Conservation (phyloP, 2,797 vertebrate species). For the Calcarius lapponicus region DNA sequence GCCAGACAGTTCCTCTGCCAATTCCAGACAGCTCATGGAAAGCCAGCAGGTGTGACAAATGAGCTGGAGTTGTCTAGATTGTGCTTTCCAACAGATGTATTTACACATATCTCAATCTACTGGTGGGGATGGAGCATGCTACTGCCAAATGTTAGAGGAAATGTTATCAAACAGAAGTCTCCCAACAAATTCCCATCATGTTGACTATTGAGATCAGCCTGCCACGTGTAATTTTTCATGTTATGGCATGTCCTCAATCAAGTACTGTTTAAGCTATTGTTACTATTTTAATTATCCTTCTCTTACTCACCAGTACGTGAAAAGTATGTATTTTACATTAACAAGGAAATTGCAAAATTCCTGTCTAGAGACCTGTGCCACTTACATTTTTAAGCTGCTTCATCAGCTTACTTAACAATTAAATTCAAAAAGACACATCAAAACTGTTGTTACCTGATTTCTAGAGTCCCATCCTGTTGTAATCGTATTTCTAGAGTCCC, state of each 20-base stretch:
- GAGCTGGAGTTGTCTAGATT: constrained; percentile 18
- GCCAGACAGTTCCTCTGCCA: constrained; percentile 20
- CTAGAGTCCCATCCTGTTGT: too few relatives aligned
- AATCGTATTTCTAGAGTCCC: too few relatives aligned
- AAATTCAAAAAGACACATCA: neutral
- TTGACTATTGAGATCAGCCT: neutral
- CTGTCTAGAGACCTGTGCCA: neutral
- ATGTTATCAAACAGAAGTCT: constrained; percentile 71
- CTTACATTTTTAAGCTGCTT: neutral
- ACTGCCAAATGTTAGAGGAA: constrained; percentile 47
- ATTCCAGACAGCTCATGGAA: constrained; percentile 32
- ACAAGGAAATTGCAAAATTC: neutral
- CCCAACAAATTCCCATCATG: neutral
- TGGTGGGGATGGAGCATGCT: constrained; percentile 21
- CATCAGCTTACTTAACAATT: neutral
- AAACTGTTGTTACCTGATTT: neutral
- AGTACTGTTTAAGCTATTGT: neutral
- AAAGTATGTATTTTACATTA: neutral
- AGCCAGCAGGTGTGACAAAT: constrained; percentile 64
- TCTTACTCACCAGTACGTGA: neutral
- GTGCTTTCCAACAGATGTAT: constrained; percentile 70
- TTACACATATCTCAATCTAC: constrained; percentile 61
- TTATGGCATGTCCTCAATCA: neutral
- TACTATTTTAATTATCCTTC: neutral
- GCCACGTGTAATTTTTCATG: neutral